A percentile compares a stretch with the other conserved stretches of the same genome.
Evolutionary conservation across 2,797 vertebrate genomes (phyloP).

Genomic region (Hyperoplus lanceolatus): DNA sequence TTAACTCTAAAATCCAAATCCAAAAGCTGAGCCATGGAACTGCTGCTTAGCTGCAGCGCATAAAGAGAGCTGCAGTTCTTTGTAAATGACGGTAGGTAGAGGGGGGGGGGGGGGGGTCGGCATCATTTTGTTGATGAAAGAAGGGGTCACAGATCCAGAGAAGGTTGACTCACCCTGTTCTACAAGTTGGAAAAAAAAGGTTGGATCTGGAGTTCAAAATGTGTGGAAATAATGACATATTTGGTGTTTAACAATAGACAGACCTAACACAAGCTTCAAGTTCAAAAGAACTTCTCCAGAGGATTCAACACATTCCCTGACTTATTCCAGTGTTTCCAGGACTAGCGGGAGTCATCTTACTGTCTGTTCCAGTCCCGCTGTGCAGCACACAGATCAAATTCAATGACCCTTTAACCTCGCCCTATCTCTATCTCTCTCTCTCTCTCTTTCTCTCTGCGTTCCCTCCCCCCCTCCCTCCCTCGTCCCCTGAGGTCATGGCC

Average conservation of each 20-base stretch:
- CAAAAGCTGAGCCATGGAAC: not conserved
- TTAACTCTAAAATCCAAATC: not conserved
- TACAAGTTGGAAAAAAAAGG: not conserved
- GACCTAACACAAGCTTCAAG: conserved; percentile 6
- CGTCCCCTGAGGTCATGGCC: conserved; percentile 73
- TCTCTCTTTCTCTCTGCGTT: conserved; percentile 29
- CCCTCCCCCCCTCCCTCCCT: conserved; percentile 46
- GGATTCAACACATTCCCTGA: conserved; percentile 45
- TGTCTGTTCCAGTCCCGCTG: conserved; percentile 58
- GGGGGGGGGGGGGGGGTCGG: not conserved
- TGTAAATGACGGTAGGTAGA: not conserved
- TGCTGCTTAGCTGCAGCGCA: not conserved
- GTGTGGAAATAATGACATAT: conserved; percentile 12
- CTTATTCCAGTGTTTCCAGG: conserved; percentile 66
- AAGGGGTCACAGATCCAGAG: not conserved
- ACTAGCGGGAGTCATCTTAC: conserved; percentile 69
- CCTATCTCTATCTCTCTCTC: conserved; percentile 72
- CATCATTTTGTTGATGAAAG: not conserved
- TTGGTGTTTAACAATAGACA: conserved; percentile 2
- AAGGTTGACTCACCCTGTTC: not conserved
- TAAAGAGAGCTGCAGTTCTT: not conserved
- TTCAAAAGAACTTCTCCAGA: conserved; percentile 11
- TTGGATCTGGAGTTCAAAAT: not conserved
- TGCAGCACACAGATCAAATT: conserved; percentile 79
- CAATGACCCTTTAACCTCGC: conserved; percentile 84